phyloP scores from a whole-genome alignment of 2,113 vertebrate species.

The Marcusenius ussheri region DNA sequence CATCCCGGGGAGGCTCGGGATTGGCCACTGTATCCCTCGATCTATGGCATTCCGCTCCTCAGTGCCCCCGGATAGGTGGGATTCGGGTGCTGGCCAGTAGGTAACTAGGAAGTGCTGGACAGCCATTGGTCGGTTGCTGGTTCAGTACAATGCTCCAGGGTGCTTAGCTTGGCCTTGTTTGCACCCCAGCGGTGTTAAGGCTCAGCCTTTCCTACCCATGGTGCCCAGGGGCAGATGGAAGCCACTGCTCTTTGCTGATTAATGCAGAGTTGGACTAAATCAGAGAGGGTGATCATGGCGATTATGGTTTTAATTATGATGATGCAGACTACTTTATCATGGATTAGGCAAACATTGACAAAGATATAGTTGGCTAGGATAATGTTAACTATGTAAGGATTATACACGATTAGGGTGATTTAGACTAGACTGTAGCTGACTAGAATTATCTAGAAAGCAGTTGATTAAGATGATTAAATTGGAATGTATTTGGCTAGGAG shows the following conservation, averaged over 20 bases:
- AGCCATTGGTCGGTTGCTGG: background rate
- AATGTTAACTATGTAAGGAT: background rate
- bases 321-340: background rate
- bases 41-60: background rate
- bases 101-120: background rate
- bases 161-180: background rate
- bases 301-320: background rate
- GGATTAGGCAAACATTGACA: background rate
- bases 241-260: background rate
- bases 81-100: background rate
- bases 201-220: background rate
- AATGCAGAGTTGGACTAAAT: background rate
- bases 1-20: background rate
- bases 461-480: conserved; percentile 7
- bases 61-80: background rate
- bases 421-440: background rate
- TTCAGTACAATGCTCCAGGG: background rate
- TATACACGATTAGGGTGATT: background rate
- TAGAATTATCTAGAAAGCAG: background rate
- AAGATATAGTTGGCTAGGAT: background rate
- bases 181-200: background rate
- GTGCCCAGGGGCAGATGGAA: background rate
- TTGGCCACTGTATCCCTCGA: background rate
- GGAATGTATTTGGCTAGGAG: background rate
- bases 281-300: background rate